A percentile compares a stretch with the other conserved stretches of the same genome.
phyloP scores from a whole-genome alignment of 2,797 vertebrate species.

The Lophius americanus region DNA sequence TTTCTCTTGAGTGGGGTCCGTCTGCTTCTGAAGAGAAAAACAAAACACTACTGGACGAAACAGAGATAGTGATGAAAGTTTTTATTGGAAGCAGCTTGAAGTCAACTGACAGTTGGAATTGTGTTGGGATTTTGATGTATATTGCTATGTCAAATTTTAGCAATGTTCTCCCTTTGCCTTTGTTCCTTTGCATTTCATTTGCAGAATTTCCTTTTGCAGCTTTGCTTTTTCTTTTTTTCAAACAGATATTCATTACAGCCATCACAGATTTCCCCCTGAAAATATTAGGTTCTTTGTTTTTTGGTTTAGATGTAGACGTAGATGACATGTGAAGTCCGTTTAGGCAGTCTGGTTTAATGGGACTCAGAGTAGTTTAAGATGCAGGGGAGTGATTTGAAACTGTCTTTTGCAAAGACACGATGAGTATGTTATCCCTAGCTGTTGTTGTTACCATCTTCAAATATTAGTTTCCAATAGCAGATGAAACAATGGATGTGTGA shows the following conservation, averaged over 20 bases:
- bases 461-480: constrained; percentile 36
- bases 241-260: constrained; percentile 49
- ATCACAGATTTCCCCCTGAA: constrained; percentile 53
- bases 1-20: constrained; percentile 48
- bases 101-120: constrained; percentile 59
- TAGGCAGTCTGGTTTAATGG: constrained; percentile 61
- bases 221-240: too few species aligned
- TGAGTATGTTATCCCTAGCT: constrained; percentile 45
- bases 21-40: constrained; percentile 64
- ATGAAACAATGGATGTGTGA: constrained; percentile 22
- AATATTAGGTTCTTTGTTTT: constrained; percentile 61
- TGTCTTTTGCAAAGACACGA: constrained; percentile 41
- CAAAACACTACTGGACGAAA: constrained; percentile 62
- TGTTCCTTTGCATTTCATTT: constrained; percentile 55
- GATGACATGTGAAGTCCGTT: constrained; percentile 51
- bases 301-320: constrained; percentile 39
- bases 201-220: constrained; percentile 33
- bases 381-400: constrained; percentile 43
- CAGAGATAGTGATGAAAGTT: constrained; percentile 61
- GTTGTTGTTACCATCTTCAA: constrained; percentile 42
- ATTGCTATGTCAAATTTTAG: constrained; percentile 56
- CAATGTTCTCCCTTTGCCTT: constrained; percentile 45
- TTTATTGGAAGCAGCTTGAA: constrained; percentile 73
- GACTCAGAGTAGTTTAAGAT: constrained; percentile 66
- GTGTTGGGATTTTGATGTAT: constrained; percentile 58